Percentiles rank a stretch among this genome's conserved stretches.
These are phyloP conservation scores for Sarcophilus harrisii DNA, from an alignment of 2,797 vertebrate genomes.

Conservation along the genomic window DNA sequence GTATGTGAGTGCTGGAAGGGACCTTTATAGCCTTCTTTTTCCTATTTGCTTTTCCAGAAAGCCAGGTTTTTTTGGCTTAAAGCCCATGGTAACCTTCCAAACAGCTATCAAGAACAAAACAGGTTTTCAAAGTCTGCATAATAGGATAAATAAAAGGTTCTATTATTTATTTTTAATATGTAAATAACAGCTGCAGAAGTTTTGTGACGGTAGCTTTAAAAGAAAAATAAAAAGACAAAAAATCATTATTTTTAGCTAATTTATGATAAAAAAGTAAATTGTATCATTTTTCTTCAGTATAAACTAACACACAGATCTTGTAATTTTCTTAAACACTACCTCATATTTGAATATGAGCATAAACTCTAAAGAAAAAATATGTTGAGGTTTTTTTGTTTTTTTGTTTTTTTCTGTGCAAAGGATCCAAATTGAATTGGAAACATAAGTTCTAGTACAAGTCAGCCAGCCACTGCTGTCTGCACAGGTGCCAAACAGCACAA, in stretches of 20 bases:
- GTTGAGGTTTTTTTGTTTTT: neutral
- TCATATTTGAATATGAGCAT: conserved; percentile 1
- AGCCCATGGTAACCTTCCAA: conserved; percentile 46
- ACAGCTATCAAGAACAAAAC: conserved; percentile 58
- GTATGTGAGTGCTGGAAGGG: conserved; percentile 4
- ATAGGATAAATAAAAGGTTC: conserved; percentile 2
- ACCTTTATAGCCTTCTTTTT: conserved; percentile 5
- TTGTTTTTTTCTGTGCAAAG: neutral
- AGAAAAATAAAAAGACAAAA: conserved; percentile 31
- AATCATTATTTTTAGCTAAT: conserved; percentile 37
- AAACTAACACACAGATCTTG: neutral
- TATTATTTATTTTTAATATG: conserved; percentile 48
- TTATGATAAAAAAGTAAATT: conserved; percentile 57
- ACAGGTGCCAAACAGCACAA: conserved; percentile 42
- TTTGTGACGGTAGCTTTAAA: conserved; percentile 25
- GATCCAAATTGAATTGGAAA: neutral
- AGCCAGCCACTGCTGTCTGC: conserved; percentile 41
- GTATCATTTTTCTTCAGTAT: neutral
- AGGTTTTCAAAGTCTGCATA: conserved; percentile 60
- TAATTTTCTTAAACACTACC: conserved; percentile 15
- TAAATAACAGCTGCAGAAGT: conserved; percentile 44
- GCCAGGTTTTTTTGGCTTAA: conserved; percentile 62
- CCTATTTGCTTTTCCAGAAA: conserved; percentile 31
- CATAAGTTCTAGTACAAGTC: neutral
- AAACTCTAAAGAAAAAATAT: neutral